phyloP scores from a whole-genome alignment of 2,113 vertebrate genomes.

The Pleuronectes platessa region DNA sequence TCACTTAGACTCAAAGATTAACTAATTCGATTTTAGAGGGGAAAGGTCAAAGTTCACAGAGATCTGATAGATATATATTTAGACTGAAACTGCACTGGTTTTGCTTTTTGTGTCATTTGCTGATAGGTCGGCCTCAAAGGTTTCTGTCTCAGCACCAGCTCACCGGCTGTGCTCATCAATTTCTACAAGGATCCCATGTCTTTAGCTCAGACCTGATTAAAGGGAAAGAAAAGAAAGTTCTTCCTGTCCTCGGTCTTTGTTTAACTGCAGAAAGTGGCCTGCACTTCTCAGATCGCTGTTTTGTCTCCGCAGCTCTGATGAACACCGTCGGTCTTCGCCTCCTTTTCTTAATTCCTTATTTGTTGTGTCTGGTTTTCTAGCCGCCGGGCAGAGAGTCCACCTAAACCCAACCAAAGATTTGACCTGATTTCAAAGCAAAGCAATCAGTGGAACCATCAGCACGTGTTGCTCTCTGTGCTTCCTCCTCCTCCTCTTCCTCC shows the following conservation, averaged over 20 bases:
- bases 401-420: conserved; percentile 62
- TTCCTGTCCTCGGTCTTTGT: neutral
- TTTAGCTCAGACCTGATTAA: neutral
- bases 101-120: neutral
- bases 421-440: conserved; percentile 73
- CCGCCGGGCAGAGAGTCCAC: conserved; percentile 8
- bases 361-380: conserved; percentile 60
- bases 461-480: conserved; percentile 59
- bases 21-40: no score
- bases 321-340: conserved; percentile 11
- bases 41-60: no score
- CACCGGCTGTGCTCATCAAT: no score
- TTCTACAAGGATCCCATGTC: neutral
- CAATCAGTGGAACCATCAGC: conserved; percentile 63
- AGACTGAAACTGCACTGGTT: neutral
- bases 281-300: conserved; percentile 38
- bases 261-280: conserved; percentile 40
- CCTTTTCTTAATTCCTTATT: neutral
- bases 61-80: no score
- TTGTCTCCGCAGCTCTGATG: conserved; percentile 17
- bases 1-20: no score
- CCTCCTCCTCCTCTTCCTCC: conserved; percentile 38
- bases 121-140: neutral
- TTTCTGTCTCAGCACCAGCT: conserved; percentile 3
- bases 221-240: neutral